phyloP scores from a whole-genome alignment of 1,140 invertebrate species.

The Calephelis nemesis region DNA sequence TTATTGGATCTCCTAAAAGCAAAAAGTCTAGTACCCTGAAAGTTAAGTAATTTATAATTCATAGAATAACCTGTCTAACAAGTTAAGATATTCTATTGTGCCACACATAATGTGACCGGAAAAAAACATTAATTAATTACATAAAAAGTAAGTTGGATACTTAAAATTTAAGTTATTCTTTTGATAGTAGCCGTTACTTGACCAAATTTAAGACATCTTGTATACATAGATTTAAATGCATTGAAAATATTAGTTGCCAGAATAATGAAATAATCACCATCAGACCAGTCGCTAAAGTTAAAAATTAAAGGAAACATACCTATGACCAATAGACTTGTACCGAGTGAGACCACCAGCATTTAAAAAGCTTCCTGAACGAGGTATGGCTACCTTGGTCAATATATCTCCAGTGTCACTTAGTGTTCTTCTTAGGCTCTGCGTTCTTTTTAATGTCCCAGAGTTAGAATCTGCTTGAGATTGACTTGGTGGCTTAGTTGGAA shows the following conservation, averaged over 20 bases:
- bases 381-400: conserved; percentile 90
- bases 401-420: conserved; percentile 84
- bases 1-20: conserved; percentile 48
- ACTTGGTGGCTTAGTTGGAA: conserved; percentile 64
- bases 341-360: conserved; percentile 86
- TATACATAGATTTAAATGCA: no score
- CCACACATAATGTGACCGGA: background rate
- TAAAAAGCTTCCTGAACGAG: conserved; percentile 89
- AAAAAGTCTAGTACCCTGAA: background rate
- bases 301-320: conserved; percentile 61
- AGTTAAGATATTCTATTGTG: background rate
- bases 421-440: conserved; percentile 72
- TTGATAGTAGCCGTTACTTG: no score
- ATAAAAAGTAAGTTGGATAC: no score
- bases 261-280: background rate
- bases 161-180: no score
- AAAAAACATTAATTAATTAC: no score
- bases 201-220: no score
- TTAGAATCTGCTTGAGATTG: conserved; percentile 43
- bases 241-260: no score
- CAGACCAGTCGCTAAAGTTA: background rate
- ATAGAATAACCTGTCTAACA: background rate
- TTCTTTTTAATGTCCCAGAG: conserved; percentile 71
- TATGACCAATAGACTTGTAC: conserved; percentile 83
- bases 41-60: background rate